Base-by-base conservation (phyloP, 2,888 invertebrate genomes). In the Cataglyphis albicans region DNA sequence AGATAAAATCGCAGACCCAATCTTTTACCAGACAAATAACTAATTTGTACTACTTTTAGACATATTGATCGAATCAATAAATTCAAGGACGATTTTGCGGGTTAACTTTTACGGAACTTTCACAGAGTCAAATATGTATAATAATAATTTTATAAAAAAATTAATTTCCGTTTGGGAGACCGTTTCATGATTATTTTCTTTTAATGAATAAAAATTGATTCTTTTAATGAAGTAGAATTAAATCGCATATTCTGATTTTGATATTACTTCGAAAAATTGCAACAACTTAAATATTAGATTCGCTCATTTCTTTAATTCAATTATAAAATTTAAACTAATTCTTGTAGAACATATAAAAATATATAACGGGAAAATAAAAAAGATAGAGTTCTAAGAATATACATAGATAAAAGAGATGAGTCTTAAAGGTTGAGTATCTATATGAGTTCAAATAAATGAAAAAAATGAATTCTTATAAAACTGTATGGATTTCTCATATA, bases 51-150 rank as follows among this genome's bases (percentile, higher is more conserved):
- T 15, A 72, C 38, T 32, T 61, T 10, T 32, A 72, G 72, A 57
- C 38, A 25, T 72, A 55, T 38, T 12, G 57, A 72, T 57, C 25
- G 57, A 57, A 57, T 72, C 70, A 38, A 72, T 57, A 25, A 18
- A 57, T 35, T 38, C 25, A 72, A 72, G 57, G 72, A 57, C 57
- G 25, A 35, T 72, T 72, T 52, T 52, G 52, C 52, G n/a, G n/a
- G 2, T n/a, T n/a, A 52, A 52, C 18, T 52, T 6, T n/a, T 72
- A 10, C 6, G 38, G 25, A 35, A 21, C 6, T 72, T 25, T 25
- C 5, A 9, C n/a, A 57, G 18, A 18, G 1, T 25, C 6, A 35
- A 12, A 72, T 10, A 35, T 12, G 55, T 18, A 3, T 38, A 72
- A 38, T 57, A 72, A 38, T 72, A 72, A 72, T 57, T 18, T 25